Conservation (phyloP, 2,797 vertebrate species). For the Halcyon badia region DNA sequence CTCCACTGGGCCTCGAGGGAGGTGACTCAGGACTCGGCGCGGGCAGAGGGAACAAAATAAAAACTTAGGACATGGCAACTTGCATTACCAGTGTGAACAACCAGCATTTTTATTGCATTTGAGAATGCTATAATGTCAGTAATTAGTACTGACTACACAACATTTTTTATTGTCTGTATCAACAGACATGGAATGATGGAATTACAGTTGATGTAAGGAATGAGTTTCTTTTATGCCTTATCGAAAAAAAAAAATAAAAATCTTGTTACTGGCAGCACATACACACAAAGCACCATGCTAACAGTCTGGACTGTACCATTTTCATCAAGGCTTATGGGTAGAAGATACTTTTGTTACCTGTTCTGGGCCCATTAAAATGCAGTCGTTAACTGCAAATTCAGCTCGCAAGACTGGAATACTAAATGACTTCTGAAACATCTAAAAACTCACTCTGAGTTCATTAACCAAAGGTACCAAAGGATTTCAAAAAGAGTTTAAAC, state of each 20-base stretch:
- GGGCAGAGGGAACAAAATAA: background rate
- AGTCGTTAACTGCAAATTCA: conserved; percentile 61
- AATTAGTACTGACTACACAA: conserved; percentile 93
- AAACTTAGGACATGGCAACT: conserved; percentile 82
- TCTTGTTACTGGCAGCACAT: conserved; percentile 85
- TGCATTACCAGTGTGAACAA: conserved; percentile 89
- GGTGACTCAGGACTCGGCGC: fast-evolving
- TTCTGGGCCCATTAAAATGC: conserved; percentile 64
- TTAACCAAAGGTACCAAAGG: conserved; percentile 75
- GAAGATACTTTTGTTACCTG: conserved; percentile 62
- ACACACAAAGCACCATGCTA: conserved; percentile 86
- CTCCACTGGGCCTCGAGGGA: background rate
- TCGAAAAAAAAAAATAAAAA: conserved; percentile 80
- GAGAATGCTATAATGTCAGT: conserved; percentile 94
- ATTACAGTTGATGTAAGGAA: conserved; percentile 94
- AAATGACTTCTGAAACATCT: conserved; percentile 70
- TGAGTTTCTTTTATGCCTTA: conserved; percentile 89
- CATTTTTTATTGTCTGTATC: conserved; percentile 92
- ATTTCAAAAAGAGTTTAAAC: conserved; percentile 67
- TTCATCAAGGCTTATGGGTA: conserved; percentile 79
- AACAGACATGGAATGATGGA: conserved; percentile 92
- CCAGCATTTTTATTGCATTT: conserved; percentile 99
- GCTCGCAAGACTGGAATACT: conserved; percentile 71
- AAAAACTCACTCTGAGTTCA: conserved; percentile 62
- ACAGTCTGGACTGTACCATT: conserved; percentile 83